Evolutionary conservation across 2,113 vertebrate genomes (phyloP).

Genomic region (Barbus barbus): DNA sequence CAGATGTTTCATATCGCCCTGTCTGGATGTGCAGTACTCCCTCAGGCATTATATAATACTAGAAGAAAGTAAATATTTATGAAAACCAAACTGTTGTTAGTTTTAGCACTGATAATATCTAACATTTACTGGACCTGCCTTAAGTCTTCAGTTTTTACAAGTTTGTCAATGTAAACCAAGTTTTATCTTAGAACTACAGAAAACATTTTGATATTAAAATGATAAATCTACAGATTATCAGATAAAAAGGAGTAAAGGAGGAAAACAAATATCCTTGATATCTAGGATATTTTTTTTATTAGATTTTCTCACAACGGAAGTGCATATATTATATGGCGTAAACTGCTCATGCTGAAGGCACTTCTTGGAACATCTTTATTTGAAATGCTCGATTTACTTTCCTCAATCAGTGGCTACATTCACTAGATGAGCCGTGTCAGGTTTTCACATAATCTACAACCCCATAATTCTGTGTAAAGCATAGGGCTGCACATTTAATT

Average conservation of each 20-base stretch:
- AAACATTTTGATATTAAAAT: neutral
- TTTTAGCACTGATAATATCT: constrained; percentile 20
- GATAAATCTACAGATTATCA: neutral
- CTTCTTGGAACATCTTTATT: neutral
- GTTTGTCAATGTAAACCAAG: neutral
- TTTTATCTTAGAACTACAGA: neutral
- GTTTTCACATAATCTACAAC: too few species aligned
- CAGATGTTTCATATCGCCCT: constrained; percentile 37
- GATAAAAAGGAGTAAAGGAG: neutral
- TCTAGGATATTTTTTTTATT: neutral
- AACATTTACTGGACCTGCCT: neutral
- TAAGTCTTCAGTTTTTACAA: neutral
- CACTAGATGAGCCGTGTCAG: neutral
- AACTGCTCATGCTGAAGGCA: too few species aligned
- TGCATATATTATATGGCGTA: neutral
- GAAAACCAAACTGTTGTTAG: constrained; percentile 7
- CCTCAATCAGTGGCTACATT: neutral
- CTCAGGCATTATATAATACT: neutral
- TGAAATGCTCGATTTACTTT: neutral
- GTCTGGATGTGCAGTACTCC: constrained; percentile 15
- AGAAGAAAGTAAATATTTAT: constrained; percentile 35
- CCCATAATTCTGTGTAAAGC: neutral
- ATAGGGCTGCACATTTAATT: too few species aligned
- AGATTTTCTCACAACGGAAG: neutral
- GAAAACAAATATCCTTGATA: neutral